Percentiles rank a stretch among this genome's conserved stretches.
Conservation (phyloP, 2,113 vertebrate species). For the Carlito syrichta region DNA sequence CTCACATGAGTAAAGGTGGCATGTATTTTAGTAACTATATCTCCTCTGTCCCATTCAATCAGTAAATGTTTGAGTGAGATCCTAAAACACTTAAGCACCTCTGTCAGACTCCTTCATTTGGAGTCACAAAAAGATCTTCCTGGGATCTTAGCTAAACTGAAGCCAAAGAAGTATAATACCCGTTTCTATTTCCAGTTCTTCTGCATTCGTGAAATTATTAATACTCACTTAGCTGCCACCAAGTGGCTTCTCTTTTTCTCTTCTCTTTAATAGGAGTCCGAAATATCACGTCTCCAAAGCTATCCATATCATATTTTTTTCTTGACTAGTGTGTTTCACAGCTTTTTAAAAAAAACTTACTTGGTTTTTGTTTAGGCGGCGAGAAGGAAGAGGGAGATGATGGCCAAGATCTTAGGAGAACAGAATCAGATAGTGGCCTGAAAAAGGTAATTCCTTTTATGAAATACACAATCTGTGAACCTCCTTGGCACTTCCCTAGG, state of each 20-base stretch:
- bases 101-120: not conserved
- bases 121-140: not conserved
- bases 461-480: rapidly evolving
- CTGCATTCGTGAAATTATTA: not conserved
- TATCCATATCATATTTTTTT: not conserved
- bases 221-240: not conserved
- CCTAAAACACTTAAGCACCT: not conserved
- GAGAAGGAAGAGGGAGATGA: constrained; percentile 92
- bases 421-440: constrained; percentile 94
- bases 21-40: not conserved
- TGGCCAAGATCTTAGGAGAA: constrained; percentile 91
- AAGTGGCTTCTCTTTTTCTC: not conserved
- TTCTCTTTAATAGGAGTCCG: not conserved
- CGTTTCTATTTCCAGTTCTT: not conserved
- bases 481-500: not conserved
- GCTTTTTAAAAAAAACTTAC: not conserved
- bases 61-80: not conserved
- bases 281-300: not conserved
- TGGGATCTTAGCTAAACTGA: not conserved
- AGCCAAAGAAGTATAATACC: not conserved
- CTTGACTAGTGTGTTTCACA: not conserved
- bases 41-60: not conserved
- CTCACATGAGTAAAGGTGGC: not conserved
- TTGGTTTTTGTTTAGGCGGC: constrained; percentile 82
- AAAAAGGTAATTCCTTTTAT: constrained; percentile 90